Evolutionary conservation across 1,140 invertebrate genomes (phyloP).

Genomic region (Aphelinus certus): DNA sequence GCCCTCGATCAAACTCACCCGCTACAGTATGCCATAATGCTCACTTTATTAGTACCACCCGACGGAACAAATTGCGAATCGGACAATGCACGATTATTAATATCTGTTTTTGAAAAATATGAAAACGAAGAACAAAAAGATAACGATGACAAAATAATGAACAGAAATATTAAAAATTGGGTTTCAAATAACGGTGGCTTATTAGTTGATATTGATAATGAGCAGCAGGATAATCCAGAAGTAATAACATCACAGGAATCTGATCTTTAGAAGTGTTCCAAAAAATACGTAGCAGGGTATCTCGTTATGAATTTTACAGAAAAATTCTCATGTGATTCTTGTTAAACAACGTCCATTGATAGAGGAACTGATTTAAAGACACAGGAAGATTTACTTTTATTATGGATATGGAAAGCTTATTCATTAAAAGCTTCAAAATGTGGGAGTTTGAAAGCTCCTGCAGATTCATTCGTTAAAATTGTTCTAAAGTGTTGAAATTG

Average conservation of each 20-base stretch:
- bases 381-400: not conserved
- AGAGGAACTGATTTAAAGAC: conserved; percentile 4
- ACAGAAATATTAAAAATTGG: not conserved
- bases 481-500: too few species aligned
- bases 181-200: too few species aligned
- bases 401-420: too few species aligned
- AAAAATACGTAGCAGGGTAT: not conserved
- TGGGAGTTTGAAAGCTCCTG: too few species aligned
- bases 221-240: not conserved
- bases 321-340: not conserved
- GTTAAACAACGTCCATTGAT: conserved; percentile 7
- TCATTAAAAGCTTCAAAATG: too few species aligned
- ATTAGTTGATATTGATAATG: too few species aligned
- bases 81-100: not conserved
- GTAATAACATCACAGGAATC: not conserved
- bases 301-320: not conserved
- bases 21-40: conserved; percentile 17
- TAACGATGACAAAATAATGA: not conserved
- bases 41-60: conserved; percentile 4
- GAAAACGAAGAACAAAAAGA: not conserved
- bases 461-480: too few species aligned
- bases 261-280: not conserved
- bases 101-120: not conserved
- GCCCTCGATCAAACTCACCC: too few species aligned
- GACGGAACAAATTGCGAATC: conserved; percentile 8